phyloP scores from a whole-genome alignment of 1,140 invertebrate genomes.

The Nephila pilipes region DNA sequence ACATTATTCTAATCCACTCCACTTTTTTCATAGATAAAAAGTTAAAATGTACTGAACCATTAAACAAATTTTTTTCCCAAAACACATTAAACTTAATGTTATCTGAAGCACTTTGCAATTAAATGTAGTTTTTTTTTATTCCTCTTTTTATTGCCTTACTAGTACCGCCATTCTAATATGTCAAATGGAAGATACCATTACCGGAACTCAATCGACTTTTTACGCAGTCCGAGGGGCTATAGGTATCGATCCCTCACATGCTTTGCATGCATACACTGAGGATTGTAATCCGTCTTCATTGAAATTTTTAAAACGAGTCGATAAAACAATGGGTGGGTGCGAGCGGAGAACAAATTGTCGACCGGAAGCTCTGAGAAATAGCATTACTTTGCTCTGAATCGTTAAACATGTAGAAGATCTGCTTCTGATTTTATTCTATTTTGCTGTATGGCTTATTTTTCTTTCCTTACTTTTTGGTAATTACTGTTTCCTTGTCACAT shows the following conservation, averaged over 20 bases:
- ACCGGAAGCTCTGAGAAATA: conserved; percentile 9
- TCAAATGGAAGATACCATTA: conserved; percentile 7
- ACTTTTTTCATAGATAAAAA: neutral
- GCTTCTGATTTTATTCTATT: neutral
- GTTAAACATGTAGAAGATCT: conserved; percentile 33
- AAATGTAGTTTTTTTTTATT: neutral
- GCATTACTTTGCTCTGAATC: conserved; percentile 28
- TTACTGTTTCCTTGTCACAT: conserved; percentile 33
- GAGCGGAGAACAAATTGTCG: neutral
- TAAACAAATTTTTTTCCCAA: neutral
- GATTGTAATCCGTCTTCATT: conserved; percentile 15
- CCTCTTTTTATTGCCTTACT: neutral
- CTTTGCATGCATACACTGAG: neutral
- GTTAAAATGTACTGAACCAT: neutral
- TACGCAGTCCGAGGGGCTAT: neutral
- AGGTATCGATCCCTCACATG: neutral
- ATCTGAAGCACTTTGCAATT: neutral
- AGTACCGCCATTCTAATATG: neutral
- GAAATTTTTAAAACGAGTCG: conserved; percentile 44
- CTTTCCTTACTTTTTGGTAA: neutral
- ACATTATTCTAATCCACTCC: too few relatives aligned
- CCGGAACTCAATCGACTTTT: neutral
- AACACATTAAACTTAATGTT: neutral
- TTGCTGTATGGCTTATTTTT: neutral
- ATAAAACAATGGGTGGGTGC: conserved; percentile 6